Conservation (phyloP, 2,797 vertebrate species). For the Crax fasciolata region DNA sequence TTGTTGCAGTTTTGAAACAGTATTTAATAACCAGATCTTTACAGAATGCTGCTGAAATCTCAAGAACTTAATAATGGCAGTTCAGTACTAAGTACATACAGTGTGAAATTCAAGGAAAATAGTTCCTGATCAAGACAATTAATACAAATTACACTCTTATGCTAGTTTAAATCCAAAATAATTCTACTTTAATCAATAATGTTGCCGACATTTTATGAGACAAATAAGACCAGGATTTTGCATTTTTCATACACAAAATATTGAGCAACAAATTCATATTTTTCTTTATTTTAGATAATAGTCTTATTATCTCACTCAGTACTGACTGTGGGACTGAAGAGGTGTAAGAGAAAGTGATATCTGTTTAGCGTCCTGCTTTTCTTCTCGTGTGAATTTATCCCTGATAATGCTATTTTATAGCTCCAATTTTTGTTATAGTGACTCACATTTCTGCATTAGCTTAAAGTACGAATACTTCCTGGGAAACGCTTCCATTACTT, state of each 20-base stretch:
- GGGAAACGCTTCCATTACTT: neutral
- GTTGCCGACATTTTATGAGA: neutral
- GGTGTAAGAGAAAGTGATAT: neutral
- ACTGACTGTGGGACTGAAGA: neutral
- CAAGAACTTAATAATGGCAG: neutral
- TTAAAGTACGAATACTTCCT: neutral
- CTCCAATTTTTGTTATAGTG: neutral
- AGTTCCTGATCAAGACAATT: neutral
- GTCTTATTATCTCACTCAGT: neutral
- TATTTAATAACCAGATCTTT: neutral
- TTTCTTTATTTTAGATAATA: neutral
- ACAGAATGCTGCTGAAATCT: conserved; percentile 8
- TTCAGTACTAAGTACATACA: conserved; percentile 14
- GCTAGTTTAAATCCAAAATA: conserved; percentile 5
- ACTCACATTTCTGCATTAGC: neutral
- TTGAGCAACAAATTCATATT: neutral
- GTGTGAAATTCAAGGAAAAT: conserved; percentile 1
- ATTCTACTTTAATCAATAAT: conserved; percentile 1
- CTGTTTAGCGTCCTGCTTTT: neutral
- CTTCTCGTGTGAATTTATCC: neutral
- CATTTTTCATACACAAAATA: neutral
- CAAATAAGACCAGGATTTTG: neutral
- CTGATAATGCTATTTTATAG: neutral
- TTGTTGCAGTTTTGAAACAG: neutral
- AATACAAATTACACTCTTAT: conserved; percentile 1